phyloP scores from a whole-genome alignment of 2,113 vertebrate species.

The Phasianus colchicus region DNA sequence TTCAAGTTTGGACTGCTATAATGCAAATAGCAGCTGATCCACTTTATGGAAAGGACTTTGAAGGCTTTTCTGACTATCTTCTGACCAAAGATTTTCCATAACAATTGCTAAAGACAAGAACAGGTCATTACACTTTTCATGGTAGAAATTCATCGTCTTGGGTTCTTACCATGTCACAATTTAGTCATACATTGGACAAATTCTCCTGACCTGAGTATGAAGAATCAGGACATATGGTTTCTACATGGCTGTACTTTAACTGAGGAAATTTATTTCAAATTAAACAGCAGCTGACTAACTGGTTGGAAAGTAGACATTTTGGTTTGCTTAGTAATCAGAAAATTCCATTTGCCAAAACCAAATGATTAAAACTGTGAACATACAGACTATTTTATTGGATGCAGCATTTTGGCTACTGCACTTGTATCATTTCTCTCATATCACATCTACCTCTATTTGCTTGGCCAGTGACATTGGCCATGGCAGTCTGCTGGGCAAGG shows the following conservation, averaged over 20 bases:
- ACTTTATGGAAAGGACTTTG: slow-evolving; percentile 36
- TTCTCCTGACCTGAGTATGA: background rate
- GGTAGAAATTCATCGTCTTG: background rate
- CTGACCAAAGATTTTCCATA: background rate
- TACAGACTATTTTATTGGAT: background rate
- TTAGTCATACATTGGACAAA: background rate
- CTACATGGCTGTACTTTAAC: background rate
- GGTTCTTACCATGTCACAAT: background rate
- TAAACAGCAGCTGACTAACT: background rate
- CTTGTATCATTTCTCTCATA: background rate
- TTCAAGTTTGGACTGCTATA: slow-evolving; percentile 59
- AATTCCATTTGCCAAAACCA: background rate
- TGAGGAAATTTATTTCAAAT: background rate
- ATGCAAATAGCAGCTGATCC: slow-evolving; percentile 56
- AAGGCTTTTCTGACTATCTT: background rate
- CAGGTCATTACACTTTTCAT: background rate
- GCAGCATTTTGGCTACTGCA: background rate
- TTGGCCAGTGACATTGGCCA: background rate
- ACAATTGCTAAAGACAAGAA: background rate
- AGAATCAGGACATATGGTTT: background rate
- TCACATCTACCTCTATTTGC: background rate
- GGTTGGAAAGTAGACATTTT: background rate
- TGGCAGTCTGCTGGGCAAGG: background rate
- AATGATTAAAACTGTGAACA: accelerated
- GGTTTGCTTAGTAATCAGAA: background rate